Base-by-base conservation (phyloP, 1,140 invertebrate species). In the Paralvinella palmiformis region DNA sequence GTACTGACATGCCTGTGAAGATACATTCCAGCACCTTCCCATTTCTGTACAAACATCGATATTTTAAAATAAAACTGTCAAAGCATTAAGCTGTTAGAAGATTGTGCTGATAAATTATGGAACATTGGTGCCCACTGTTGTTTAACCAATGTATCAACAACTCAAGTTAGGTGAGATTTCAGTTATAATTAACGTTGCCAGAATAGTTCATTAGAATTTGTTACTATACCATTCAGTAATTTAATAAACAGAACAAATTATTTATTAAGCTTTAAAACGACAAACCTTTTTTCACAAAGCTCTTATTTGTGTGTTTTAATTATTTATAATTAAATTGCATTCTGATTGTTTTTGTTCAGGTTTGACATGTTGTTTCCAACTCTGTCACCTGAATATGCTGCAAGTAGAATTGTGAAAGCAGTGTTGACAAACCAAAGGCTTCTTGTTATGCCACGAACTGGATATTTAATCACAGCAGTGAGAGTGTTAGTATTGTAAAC, bases 311-410 rank as follows among this genome's bases (percentile, higher is more conserved):
- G 10, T 41, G n/a, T 41, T 10, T 10, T 10, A 10, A 41, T 41
- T 41, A 41, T 41, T n/a, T 10, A 27, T 13, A 10, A 53, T 50
- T 17, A 35, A 5, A 2, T 59, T 35, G 6, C 57, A 50, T 4
- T 0, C 37, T 48, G 7, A 58, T 61, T 68, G 2, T 65, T 62
- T 69, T 64, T 7, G 6, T 5, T 41, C 64, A 78, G 78, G 58
- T 78, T 74, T 68, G 72, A 74, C 10, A 52, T 53, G 10, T 59
- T 92, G 63, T 81, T 96, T 55, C 89, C 92, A 45, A 88, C 88
- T 66, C 81, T 97, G 70, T 87, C 89, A 71, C 87, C 91, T 1
- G 90, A 94, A 65, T 87, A 90, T 68, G 94, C 94, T 35, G 91
- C 89, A 0, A 87, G 92, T 71, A 85, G 88, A 69, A 87, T 94